phyloP scores from a whole-genome alignment of 30 jellyfish, hydroid and myxozoan species.

The Hydra vulgaris region DNA sequence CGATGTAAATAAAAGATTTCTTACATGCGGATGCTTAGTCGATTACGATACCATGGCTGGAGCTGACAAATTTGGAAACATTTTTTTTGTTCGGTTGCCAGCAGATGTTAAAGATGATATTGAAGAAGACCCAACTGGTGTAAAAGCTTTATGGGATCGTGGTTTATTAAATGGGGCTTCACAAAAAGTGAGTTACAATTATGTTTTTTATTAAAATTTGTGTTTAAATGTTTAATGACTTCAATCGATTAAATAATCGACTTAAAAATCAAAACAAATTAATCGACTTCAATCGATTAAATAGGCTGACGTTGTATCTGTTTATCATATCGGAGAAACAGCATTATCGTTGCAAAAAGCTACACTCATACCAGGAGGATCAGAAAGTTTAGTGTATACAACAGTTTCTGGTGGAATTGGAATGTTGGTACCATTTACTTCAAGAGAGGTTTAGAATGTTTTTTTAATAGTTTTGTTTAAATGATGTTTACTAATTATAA shows the following conservation, averaged over 20 bases:
- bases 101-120: constrained; percentile 88
- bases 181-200: constrained; percentile 54
- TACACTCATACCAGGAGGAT: constrained; percentile 92
- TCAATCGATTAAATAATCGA: neutral
- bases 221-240: no score
- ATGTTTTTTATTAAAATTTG: neutral
- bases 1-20: constrained; percentile 89
- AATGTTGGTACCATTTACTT: constrained; percentile 89
- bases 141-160: constrained; percentile 96
- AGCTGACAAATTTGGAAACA: constrained; percentile 97
- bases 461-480: neutral
- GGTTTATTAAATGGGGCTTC: constrained; percentile 97
- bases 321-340: constrained; percentile 81
- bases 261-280: neutral
- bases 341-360: constrained; percentile 77
- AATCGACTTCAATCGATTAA: neutral
- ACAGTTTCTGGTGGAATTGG: constrained; percentile 94
- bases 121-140: constrained; percentile 99
- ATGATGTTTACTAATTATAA: neutral
- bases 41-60: constrained; percentile 90
- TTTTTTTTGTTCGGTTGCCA: constrained; percentile 72
- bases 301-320: constrained; percentile 61
- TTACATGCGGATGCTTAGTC: constrained; percentile 88
- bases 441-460: constrained; percentile 65
- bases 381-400: constrained; percentile 86